Evolutionary conservation across 2,888 invertebrate genomes (phyloP).

Genomic region (Andrena hattorfiana): DNA sequence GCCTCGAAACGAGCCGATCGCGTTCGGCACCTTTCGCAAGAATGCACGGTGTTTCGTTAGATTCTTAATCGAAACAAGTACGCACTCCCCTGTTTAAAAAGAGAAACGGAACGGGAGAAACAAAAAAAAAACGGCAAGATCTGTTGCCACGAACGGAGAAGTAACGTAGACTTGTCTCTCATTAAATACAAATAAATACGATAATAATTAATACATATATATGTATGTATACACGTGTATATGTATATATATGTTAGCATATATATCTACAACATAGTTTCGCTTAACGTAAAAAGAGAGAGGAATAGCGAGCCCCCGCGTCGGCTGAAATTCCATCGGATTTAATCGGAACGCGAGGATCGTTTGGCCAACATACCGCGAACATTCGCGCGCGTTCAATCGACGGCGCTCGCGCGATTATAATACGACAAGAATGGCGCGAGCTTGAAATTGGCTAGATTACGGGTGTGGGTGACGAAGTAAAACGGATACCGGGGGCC

Average conservation of each 20-base stretch:
- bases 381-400: too few relatives aligned
- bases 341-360: constrained; percentile 1
- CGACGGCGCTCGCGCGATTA: too few relatives aligned
- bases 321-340: neutral
- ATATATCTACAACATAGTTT: constrained; percentile 25
- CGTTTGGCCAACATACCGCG: neutral
- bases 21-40: constrained; percentile 25
- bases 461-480: too few relatives aligned
- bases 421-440: constrained; percentile 9
- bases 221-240: constrained; percentile 16
- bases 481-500: too few relatives aligned
- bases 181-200: constrained; percentile 54
- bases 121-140: neutral
- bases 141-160: neutral
- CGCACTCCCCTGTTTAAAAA: neutral
- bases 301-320: constrained; percentile 5
- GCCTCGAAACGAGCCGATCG: neutral
- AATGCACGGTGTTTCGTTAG: too few relatives aligned
- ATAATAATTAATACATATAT: constrained; percentile 28
- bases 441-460: too few relatives aligned
- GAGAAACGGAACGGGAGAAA: neutral
- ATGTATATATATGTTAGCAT: constrained; percentile 18
- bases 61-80: neutral
- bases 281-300: constrained; percentile 25
- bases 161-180: constrained; percentile 1